Evolutionary conservation across 2,113 vertebrate genomes (phyloP).

Genomic region (Coreoperca whiteheadi): DNA sequence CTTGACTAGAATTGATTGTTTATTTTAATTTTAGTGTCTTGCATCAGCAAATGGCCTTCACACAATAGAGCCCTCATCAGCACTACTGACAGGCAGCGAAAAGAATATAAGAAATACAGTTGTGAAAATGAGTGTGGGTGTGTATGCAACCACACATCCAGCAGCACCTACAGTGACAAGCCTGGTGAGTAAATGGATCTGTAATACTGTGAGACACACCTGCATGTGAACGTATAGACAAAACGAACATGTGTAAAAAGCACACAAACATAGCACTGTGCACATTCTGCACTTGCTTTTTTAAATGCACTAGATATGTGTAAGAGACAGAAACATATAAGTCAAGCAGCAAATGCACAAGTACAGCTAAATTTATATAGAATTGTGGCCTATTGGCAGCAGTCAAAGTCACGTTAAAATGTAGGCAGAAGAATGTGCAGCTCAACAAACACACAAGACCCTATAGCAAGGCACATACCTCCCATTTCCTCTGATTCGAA

Average conservation of each 20-base stretch:
- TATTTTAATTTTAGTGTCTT: slow-evolving; percentile 68
- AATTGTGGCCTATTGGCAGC: slow-evolving; percentile 6
- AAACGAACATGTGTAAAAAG: slow-evolving; percentile 12
- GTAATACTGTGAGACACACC: neutral
- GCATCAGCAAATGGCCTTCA: slow-evolving; percentile 67
- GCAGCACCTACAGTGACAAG: neutral
- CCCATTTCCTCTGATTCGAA: neutral
- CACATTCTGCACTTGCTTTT: neutral
- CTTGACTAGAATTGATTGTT: slow-evolving; percentile 62
- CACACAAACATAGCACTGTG: neutral
- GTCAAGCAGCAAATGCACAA: slow-evolving; percentile 2
- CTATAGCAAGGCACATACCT: neutral
- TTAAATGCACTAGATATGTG: neutral
- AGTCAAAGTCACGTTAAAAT: slow-evolving; percentile 23
- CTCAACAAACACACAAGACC: neutral
- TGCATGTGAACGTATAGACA: neutral
- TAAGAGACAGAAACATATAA: slow-evolving; percentile 5
- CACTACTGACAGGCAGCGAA: slow-evolving; percentile 30
- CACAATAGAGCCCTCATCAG: slow-evolving; percentile 48
- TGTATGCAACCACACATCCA: neutral
- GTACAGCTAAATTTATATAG: slow-evolving; percentile 1
- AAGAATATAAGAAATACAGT: slow-evolving; percentile 9
- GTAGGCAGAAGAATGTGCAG: neutral
- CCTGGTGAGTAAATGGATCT: neutral
- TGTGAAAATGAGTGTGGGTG: slow-evolving; percentile 13